These are phyloP conservation scores for Tetramorium simillimum DNA, from an alignment of 1,140 invertebrate species.

Conservation along the genomic window DNA sequence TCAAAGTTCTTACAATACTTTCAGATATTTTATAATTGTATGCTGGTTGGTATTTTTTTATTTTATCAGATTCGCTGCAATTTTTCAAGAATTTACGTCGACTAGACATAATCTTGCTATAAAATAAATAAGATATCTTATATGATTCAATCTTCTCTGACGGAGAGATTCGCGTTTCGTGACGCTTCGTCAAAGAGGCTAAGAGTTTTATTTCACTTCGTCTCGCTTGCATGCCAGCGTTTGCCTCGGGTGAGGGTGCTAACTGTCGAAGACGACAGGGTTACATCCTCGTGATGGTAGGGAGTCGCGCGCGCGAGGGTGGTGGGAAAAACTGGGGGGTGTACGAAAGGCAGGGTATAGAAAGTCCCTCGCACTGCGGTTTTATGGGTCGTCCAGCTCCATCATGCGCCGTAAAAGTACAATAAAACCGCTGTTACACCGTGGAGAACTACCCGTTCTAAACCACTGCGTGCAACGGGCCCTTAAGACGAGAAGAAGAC, in stretches of 20 bases:
- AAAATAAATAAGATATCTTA: neutral
- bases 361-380: slow-evolving; percentile 74
- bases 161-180: neutral
- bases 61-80: neutral
- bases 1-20: neutral
- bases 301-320: slow-evolving; percentile 29
- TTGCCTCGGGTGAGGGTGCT: slow-evolving; percentile 56
- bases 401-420: slow-evolving; percentile 83
- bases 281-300: slow-evolving; percentile 50
- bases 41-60: neutral
- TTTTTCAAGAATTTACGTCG: neutral
- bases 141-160: neutral
- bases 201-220: slow-evolving; percentile 15
- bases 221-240: slow-evolving; percentile 19
- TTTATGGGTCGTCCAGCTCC: slow-evolving; percentile 84
- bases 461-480: slow-evolving; percentile 75
- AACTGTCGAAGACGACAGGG: slow-evolving; percentile 66
- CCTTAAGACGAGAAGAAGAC: slow-evolving; percentile 64
- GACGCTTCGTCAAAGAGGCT: slow-evolving; percentile 37
- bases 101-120: neutral
- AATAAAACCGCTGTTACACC: slow-evolving; percentile 83
- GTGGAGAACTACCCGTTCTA: slow-evolving; percentile 72
- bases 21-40: neutral
- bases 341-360: slow-evolving; percentile 38
- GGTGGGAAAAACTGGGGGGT: neutral